Evolutionary conservation across 2,113 vertebrate genomes (phyloP).

Genomic region (Heterotilapia buettikoferi): DNA sequence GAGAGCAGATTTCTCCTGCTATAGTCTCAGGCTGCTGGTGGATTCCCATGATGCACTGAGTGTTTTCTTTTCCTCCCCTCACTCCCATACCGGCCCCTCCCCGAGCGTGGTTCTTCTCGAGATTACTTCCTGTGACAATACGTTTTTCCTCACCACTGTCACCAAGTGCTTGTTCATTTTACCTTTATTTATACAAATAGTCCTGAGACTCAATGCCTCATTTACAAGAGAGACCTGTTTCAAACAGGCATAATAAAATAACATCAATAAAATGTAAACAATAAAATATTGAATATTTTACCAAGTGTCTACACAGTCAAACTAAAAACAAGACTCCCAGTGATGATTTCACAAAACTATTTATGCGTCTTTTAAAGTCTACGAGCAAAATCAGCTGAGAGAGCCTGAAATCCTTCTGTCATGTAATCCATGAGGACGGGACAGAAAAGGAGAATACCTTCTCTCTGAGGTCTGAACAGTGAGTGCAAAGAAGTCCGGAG

Average conservation of each 20-base stretch:
- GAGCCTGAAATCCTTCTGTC: background rate
- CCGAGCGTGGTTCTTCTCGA: background rate
- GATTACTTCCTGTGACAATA: background rate
- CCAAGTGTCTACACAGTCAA: background rate
- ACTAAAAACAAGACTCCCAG: background rate
- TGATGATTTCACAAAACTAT: accelerated
- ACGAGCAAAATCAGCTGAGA: background rate
- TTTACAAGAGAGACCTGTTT: accelerated
- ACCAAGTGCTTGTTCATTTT: background rate
- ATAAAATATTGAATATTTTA: background rate
- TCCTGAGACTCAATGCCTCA: background rate
- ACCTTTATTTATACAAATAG: background rate
- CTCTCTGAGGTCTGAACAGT: background rate
- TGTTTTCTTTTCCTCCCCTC: background rate
- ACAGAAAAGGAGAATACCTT: accelerated
- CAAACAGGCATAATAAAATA: background rate
- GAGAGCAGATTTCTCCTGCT: background rate
- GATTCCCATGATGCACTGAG: background rate
- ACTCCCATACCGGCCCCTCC: accelerated
- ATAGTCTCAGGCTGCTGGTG: background rate
- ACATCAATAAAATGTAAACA: background rate
- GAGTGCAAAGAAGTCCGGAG: background rate
- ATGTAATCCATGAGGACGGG: background rate
- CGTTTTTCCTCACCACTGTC: background rate
- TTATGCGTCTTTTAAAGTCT: background rate